A percentile compares a stretch with the other conserved stretches of the same genome.
Evolutionary conservation across 2,797 vertebrate species (phyloP).

Genomic region (Channallabes apus): DNA sequence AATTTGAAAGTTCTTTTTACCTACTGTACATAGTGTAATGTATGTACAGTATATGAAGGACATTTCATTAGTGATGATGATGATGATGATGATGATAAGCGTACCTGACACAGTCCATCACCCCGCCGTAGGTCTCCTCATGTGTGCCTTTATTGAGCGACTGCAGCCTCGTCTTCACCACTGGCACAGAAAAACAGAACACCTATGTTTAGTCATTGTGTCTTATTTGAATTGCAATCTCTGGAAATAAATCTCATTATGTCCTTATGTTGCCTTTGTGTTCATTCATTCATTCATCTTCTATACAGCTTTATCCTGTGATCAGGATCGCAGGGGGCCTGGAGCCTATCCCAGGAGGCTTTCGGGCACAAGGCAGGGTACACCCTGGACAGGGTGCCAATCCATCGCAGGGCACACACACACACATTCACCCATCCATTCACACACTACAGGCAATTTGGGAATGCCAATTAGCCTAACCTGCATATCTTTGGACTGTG

Average conservation of each 20-base stretch:
- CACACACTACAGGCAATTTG: no score
- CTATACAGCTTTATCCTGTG: no score
- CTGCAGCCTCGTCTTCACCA: conserved; percentile 83
- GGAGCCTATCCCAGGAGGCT: no score
- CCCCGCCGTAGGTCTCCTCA: conserved; percentile 82
- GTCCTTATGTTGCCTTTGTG: not conserved
- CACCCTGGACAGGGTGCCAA: no score
- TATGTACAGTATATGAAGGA: not conserved
- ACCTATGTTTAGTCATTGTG: not conserved
- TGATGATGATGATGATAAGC: not conserved
- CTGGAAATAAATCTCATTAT: no score
- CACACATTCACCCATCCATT: no score
- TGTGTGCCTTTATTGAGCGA: conserved; percentile 79
- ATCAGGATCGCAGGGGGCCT: no score
- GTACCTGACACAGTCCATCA: conserved; percentile 81
- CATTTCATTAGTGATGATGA: not conserved
- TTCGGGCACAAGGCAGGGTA: no score
- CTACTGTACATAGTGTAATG: not conserved
- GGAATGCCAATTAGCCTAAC: no score
- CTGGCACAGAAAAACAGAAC: conserved; percentile 59
- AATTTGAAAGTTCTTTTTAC: not conserved
- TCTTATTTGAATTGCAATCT: not conserved
- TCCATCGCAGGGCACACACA: no score
- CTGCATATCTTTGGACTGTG: no score
- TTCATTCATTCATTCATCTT: no score